These are phyloP conservation scores for Eudemis profundana DNA, from an alignment of 2,888 invertebrate species.

Conservation along the genomic window DNA sequence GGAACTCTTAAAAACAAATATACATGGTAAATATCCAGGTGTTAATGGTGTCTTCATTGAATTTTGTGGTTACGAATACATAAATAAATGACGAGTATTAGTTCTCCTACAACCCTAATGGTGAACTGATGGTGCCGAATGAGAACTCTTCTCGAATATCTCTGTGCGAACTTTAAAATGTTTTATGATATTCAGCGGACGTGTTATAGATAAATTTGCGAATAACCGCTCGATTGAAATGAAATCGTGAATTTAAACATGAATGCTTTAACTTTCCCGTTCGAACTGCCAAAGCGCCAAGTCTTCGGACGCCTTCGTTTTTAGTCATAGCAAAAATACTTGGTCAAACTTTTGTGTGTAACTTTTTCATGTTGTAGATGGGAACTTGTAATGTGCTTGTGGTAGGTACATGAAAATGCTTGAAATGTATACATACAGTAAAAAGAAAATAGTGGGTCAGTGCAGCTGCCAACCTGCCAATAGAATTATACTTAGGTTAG, in stretches of 20 bases:
- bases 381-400: neutral
- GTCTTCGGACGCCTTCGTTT: constrained; percentile 45
- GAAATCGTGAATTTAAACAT: constrained; percentile 48
- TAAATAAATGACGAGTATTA: too few species aligned
- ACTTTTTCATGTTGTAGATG: neutral
- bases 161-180: constrained; percentile 76
- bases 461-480: too few species aligned
- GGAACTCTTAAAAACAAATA: too few species aligned
- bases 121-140: constrained; percentile 64
- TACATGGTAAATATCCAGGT: too few species aligned
- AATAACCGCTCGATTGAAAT: constrained; percentile 64
- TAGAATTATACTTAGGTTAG: too few species aligned
- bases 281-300: constrained; percentile 6
- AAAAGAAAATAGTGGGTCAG: too few species aligned
- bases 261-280: constrained; percentile 2
- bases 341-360: neutral
- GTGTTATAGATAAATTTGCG: constrained; percentile 68
- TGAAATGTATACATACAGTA: too few species aligned
- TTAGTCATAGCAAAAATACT: constrained; percentile 24
- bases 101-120: constrained; percentile 33
- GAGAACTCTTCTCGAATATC: constrained; percentile 72
- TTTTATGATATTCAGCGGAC: constrained; percentile 75
- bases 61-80: too few species aligned
- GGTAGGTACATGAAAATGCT: too few species aligned
- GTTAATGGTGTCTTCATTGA: too few species aligned